A percentile compares a stretch with the other conserved stretches of the same genome.
Evolutionary conservation across 2,888 invertebrate genomes (phyloP).

Genomic region (Eledone cirrhosa): DNA sequence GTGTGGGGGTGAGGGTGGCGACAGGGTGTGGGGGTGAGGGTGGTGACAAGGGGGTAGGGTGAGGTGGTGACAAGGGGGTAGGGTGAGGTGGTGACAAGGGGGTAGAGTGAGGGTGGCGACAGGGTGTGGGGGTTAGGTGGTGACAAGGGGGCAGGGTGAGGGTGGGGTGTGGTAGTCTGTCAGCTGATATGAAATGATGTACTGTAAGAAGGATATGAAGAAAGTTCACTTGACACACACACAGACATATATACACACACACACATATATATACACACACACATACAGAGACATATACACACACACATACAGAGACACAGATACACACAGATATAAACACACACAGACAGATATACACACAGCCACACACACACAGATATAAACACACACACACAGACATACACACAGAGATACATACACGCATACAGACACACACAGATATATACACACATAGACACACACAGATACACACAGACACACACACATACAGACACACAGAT

Average conservation of each 20-base stretch:
- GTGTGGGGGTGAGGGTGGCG: background rate
- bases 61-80: background rate
- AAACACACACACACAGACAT: too few species aligned
- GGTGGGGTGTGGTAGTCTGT: too few species aligned
- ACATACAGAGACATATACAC: background rate
- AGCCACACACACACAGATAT: too few species aligned
- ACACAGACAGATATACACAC: too few species aligned
- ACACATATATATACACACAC: background rate
- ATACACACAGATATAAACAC: too few species aligned
- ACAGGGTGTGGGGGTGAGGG: background rate
- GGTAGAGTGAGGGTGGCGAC: background rate
- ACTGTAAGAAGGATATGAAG: too few species aligned
- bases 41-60: background rate
- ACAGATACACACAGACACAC: background rate
- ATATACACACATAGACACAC: background rate
- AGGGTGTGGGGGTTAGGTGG: background rate
- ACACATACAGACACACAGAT: background rate
- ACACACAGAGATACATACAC: too few species aligned
- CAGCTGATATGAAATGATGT: too few species aligned
- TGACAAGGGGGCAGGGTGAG: background rate
- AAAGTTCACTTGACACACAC: too few species aligned
- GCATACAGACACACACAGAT: background rate
- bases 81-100: background rate
- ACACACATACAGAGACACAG: too few species aligned
- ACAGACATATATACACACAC: background rate